A percentile compares a stretch with the other conserved stretches of the same genome.
These are phyloP conservation scores for Leptestheria dahalacensis DNA, from an alignment of 1,140 invertebrate genomes.

Conservation along the genomic window DNA sequence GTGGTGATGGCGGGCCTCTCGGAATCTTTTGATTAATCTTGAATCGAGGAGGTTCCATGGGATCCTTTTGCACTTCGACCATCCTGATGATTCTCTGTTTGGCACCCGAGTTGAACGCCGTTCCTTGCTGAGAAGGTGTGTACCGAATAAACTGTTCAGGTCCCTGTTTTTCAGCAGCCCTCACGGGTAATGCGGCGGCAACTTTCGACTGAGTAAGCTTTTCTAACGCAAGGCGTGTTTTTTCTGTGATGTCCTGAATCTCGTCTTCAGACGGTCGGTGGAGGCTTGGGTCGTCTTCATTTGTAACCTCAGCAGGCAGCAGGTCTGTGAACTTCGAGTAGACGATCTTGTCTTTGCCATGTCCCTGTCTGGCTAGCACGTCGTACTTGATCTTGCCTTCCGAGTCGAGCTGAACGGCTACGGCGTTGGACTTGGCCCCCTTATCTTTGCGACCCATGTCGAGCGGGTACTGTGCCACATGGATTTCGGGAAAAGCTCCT, in stretches of 20 bases:
- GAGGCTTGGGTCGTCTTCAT: slow-evolving; percentile 76
- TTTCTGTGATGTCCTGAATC: slow-evolving; percentile 71
- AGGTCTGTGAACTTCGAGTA: slow-evolving; percentile 91
- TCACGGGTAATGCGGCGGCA: slow-evolving; percentile 81
- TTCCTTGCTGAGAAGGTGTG: slow-evolving; percentile 91
- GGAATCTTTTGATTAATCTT: slow-evolving; percentile 92
- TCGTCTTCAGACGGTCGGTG: slow-evolving; percentile 73
- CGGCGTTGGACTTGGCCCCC: slow-evolving; percentile 64
- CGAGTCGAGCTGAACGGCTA: slow-evolving; percentile 86
- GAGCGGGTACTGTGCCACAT: slow-evolving; percentile 90
- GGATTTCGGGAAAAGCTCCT: slow-evolving; percentile 96
- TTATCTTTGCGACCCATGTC: slow-evolving; percentile 52
- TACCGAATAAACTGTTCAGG: slow-evolving; percentile 95
- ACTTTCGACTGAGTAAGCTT: slow-evolving; percentile 79
- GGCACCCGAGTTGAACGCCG: slow-evolving; percentile 88
- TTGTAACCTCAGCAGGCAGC: slow-evolving; percentile 78
- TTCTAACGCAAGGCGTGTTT: slow-evolving; percentile 64
- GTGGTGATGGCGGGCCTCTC: slow-evolving; percentile 91
- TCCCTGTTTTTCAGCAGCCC: slow-evolving; percentile 72
- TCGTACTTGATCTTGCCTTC: slow-evolving; percentile 95
- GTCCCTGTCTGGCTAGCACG: slow-evolving; percentile 83
- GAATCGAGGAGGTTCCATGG: slow-evolving; percentile 80
- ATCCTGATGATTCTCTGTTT: slow-evolving; percentile 95
- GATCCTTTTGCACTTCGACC: slow-evolving; percentile 91
- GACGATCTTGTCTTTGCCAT: slow-evolving; percentile 90